phyloP scores from a whole-genome alignment of 2,113 vertebrate genomes.

The Spilogale gracilis region DNA sequence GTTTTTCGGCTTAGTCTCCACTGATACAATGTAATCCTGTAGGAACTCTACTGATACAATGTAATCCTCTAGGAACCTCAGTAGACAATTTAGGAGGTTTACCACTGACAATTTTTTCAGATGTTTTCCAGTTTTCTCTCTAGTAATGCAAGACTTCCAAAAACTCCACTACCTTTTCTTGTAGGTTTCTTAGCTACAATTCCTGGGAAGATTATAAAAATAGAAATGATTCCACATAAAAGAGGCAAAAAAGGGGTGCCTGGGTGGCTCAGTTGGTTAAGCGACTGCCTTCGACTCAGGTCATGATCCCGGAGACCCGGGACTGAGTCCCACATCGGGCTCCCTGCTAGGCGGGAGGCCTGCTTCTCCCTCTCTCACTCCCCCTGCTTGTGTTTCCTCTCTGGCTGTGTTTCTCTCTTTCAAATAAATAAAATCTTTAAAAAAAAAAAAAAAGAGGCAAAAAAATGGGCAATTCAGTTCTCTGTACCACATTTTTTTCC shows the following conservation, averaged over 20 bases:
- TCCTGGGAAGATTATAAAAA: neutral
- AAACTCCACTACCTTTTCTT: neutral
- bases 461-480: neutral
- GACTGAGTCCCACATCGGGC: no score
- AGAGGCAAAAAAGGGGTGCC: neutral
- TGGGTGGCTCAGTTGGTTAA: no score
- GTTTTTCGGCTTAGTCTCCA: neutral
- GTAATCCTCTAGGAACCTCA: neutral
- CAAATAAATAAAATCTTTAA: no score
- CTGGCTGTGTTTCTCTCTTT: no score
- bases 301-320: no score
- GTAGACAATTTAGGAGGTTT: neutral
- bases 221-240: neutral
- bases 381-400: no score
- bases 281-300: no score
- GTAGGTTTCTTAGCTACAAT: neutral
- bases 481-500: neutral
- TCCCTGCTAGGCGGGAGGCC: no score
- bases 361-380: no score
- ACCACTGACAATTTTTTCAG: neutral
- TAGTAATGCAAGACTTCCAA: neutral
- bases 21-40: neutral
- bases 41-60: neutral
- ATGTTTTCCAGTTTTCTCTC: neutral
- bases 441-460: neutral